Percentiles rank a stretch among this genome's conserved stretches.
These are phyloP conservation scores for Ptilodon capucinus DNA, from an alignment of 2,888 invertebrate species.

Conservation along the genomic window DNA sequence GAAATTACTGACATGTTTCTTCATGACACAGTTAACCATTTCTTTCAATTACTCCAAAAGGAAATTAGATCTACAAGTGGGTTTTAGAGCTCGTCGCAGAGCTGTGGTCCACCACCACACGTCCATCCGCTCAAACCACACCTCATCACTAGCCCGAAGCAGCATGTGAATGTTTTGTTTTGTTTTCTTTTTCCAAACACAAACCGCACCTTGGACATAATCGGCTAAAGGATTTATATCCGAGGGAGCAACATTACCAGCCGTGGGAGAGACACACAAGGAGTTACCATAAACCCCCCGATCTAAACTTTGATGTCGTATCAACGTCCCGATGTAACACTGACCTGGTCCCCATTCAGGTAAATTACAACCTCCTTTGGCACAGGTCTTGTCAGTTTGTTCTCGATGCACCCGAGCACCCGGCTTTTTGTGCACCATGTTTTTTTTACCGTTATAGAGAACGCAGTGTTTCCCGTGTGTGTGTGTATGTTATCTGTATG, in stretches of 20 bases:
- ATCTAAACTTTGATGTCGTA: conserved; percentile 79
- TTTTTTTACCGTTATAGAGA: conserved; percentile 41
- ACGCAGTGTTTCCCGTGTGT: conserved; percentile 53
- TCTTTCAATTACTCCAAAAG: too few relatives aligned
- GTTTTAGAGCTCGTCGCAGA: conserved; percentile 44
- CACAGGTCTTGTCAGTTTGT: conserved; percentile 62
- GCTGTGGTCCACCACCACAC: conserved; percentile 57
- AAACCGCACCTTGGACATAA: conserved; percentile 80
- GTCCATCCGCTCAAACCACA: conserved; percentile 70
- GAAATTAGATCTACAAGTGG: too few relatives aligned
- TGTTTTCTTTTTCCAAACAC: conserved; percentile 81
- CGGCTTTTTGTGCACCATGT: conserved; percentile 73
- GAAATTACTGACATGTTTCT: too few relatives aligned
- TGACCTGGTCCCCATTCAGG: conserved; percentile 80
- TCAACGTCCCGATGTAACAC: conserved; percentile 77
- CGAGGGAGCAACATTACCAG: conserved; percentile 84
- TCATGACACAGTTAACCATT: too few relatives aligned
- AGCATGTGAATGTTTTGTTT: conserved; percentile 84
- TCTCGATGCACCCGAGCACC: conserved; percentile 70
- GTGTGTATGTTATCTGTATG: conserved; percentile 47
- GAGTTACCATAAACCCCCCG: conserved; percentile 81
- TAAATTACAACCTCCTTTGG: conserved; percentile 73
- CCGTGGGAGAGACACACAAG: conserved; percentile 86
- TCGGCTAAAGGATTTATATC: conserved; percentile 80
- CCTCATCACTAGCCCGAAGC: conserved; percentile 74